A percentile compares a stretch with the other conserved stretches of the same genome.
Evolutionary conservation across 2,113 vertebrate species (phyloP).

Genomic region (Trinectes maculatus): DNA sequence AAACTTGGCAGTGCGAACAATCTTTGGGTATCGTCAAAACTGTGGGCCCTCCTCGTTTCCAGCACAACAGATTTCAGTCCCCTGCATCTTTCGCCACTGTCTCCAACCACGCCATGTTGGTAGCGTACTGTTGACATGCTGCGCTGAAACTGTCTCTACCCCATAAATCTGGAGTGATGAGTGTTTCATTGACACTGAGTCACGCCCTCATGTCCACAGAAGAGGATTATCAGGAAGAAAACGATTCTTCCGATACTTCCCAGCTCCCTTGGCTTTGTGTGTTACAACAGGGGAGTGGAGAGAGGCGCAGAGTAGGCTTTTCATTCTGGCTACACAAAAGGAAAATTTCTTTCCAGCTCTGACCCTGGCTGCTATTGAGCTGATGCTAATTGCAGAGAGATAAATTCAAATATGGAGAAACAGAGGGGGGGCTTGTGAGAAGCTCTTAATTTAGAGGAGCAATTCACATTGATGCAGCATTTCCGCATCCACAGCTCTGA

Average conservation of each 20-base stretch:
- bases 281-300: conserved; percentile 2
- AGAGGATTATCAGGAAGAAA: conserved; percentile 28
- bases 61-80: conserved; percentile 37
- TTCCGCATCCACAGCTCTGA: conserved; percentile 8
- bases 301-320: background rate
- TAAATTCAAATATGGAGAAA: conserved; percentile 39
- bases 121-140: conserved; percentile 21
- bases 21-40: conserved; percentile 54
- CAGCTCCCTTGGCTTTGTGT: conserved; percentile 22
- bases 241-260: conserved; percentile 25
- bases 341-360: conserved; percentile 24
- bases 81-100: conserved; percentile 28
- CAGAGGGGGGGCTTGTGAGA: conserved; percentile 14
- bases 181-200: conserved; percentile 53
- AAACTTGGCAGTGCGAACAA: conserved; percentile 30
- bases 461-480: conserved; percentile 25
- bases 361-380: conserved; percentile 16
- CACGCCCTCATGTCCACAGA: conserved; percentile 27
- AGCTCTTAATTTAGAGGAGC: conserved; percentile 24
- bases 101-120: conserved; percentile 10
- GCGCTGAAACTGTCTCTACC: conserved; percentile 33
- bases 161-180: conserved; percentile 62
- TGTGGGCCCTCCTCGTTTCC: conserved; percentile 28
- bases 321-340: conserved; percentile 2
- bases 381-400: conserved; percentile 11